Conservation (phyloP, 1,140 invertebrate genomes). For the Dolichoris vasculosae region DNA sequence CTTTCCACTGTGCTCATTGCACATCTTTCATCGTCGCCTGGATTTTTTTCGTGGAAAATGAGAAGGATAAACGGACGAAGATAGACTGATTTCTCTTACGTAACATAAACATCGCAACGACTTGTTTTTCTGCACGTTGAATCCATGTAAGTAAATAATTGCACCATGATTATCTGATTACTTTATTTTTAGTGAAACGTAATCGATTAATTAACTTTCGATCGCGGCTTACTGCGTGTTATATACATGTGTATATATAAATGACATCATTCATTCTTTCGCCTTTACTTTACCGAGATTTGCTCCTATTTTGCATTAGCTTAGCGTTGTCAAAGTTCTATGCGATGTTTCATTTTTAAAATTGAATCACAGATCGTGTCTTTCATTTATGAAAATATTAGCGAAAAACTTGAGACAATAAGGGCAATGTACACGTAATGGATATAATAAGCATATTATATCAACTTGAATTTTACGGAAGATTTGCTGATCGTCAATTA, state of each 20-base stretch:
- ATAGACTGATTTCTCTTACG: slow-evolving; percentile 5
- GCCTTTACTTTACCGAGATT: slow-evolving; percentile 1
- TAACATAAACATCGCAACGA: background rate
- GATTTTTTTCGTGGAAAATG: background rate
- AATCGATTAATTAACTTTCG: background rate
- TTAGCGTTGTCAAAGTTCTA: too few species aligned
- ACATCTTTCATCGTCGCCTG: background rate
- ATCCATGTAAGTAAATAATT: slow-evolving; percentile 9
- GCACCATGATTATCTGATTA: background rate
- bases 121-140: background rate
- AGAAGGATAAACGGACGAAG: background rate
- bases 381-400: background rate
- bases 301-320: background rate
- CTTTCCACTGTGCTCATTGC: background rate
- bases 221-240: background rate
- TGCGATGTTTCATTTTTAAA: background rate
- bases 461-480: slow-evolving; percentile 22
- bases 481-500: background rate
- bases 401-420: slow-evolving; percentile 4
- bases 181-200: background rate
- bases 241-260: background rate
- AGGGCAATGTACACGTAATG: slow-evolving; percentile 20
- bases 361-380: background rate
- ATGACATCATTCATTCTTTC: slow-evolving; percentile 38
- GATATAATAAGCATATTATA: background rate